Evolutionary conservation across 2,888 invertebrate genomes (phyloP), one percentile per base, ranked within the genome.

Genomic region (Pyrgus malvae): DNA sequence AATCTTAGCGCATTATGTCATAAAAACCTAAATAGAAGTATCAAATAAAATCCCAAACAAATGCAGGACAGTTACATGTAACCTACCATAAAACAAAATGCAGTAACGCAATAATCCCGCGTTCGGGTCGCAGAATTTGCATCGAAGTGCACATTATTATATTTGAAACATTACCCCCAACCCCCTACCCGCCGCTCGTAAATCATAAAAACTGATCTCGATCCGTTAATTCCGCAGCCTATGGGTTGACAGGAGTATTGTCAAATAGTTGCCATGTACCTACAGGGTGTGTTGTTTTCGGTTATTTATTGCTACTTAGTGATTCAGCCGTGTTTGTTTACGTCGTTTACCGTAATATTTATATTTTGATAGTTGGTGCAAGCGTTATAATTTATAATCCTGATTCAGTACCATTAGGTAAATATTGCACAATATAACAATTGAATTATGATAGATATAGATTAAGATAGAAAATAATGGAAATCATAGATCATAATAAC

Each of bases 131-230:
- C 63, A 58, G 63, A 70, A 81, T 83, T 79, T 78, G 75, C 79
- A 83, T 84, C 78, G 79, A 73, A 37, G 51, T 75, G 72, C 72
- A n/a, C n/a, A 73, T 74, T 79, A 80, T 78, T 78, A 76, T 76
- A 78, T 78, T 38, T 29, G 77, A 31, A 53, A 45, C 38, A 45
- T 72, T 70, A 76, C 44, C 64, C 71, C 73, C 75, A 69, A 80
- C 82, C 78, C 74, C 74, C 37, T 31, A 23, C 31, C 23, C 72
- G 75, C 70, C 58, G 62, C 74, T 60, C 72, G 80, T 86, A 87
- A 86, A 85, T 88, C 87, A 89, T 84, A 81, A 73, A 53, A 73
- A 69, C 72, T 77, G 78, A 81, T 83, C 76, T 79, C 80, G 80
- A 80, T 83, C 82, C 79, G 85, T 85, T 84, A 83, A 83, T 83